Evolutionary conservation across 2,888 invertebrate species (phyloP).

Genomic region (Dendrolimus houi): DNA sequence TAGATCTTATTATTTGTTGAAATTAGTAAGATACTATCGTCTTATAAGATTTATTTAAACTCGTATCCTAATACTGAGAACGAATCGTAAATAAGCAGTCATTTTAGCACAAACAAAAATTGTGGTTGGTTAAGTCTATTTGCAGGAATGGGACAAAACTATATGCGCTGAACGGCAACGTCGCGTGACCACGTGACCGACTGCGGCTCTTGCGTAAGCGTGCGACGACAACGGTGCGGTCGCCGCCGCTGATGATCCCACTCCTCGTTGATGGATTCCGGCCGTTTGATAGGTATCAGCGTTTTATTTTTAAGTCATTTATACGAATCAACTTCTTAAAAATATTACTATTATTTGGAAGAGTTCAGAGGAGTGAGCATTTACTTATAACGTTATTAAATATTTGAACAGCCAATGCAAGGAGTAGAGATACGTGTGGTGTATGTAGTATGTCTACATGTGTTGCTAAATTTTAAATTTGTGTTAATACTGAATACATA

Average conservation of each 20-base stretch:
- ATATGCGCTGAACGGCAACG: slow-evolving; percentile 57
- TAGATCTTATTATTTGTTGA: too few species aligned
- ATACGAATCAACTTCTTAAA: too few species aligned
- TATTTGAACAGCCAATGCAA: too few species aligned
- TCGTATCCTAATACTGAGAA: slow-evolving; percentile 57
- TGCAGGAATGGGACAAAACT: slow-evolving; percentile 48
- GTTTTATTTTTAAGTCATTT: too few species aligned
- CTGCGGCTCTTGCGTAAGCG: slow-evolving; percentile 71
- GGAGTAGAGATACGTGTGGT: too few species aligned
- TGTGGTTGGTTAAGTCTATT: slow-evolving; percentile 45
- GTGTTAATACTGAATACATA: too few species aligned
- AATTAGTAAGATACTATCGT: too few species aligned
- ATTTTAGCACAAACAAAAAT: slow-evolving; percentile 67
- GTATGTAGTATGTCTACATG: too few species aligned
- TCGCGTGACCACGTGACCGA: slow-evolving; percentile 65
- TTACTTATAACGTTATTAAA: too few species aligned
- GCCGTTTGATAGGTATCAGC: slow-evolving; percentile 32
- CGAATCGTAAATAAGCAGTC: slow-evolving; percentile 61
- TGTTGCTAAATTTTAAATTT: too few species aligned
- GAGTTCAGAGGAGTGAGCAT: too few species aligned
- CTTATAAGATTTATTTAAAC: slow-evolving; percentile 26
- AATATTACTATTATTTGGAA: too few species aligned
- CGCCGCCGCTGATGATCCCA: slow-evolving; percentile 27
- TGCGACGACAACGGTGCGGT: slow-evolving; percentile 52
- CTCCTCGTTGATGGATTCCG: slow-evolving; percentile 30